phyloP scores from a whole-genome alignment of 2,113 vertebrate genomes.

The Datnioides undecimradiatus region DNA sequence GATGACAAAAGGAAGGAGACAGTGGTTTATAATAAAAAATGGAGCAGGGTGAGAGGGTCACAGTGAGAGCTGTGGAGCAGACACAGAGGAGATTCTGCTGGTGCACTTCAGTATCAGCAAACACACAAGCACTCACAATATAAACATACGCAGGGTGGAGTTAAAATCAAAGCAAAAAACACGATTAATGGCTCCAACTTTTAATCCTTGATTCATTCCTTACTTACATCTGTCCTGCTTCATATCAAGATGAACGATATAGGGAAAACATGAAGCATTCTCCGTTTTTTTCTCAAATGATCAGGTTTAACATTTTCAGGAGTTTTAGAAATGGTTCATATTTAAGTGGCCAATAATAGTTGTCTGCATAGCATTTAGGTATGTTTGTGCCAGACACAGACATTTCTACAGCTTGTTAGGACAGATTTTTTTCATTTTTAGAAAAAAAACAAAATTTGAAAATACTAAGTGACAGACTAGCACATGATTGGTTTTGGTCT shows the following conservation, averaged over 20 bases:
- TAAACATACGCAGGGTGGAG: not conserved
- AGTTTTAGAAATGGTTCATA: no score
- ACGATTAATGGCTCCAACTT: not conserved
- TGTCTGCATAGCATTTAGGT: no score
- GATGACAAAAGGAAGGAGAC: constrained; percentile 36
- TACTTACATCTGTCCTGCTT: not conserved
- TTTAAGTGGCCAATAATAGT: no score
- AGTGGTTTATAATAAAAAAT: constrained; percentile 26
- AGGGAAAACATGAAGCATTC: not conserved
- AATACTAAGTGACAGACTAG: no score
- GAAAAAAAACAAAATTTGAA: no score
- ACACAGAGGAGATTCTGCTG: not conserved
- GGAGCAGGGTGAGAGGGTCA: constrained; percentile 8
- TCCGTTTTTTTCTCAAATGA: no score
- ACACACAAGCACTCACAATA: not conserved
- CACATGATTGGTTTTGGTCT: no score
- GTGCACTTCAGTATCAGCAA: not conserved
- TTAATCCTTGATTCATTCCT: not conserved
- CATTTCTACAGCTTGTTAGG: no score
- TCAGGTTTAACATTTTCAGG: no score
- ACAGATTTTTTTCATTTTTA: no score
- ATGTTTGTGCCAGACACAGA: no score
- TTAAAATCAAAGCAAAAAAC: not conserved
- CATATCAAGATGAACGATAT: not conserved
- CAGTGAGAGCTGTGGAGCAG: constrained; percentile 17